These are phyloP conservation scores for Mylabris sibirica DNA, from an alignment of 2,888 invertebrate genomes.

Conservation along the genomic window DNA sequence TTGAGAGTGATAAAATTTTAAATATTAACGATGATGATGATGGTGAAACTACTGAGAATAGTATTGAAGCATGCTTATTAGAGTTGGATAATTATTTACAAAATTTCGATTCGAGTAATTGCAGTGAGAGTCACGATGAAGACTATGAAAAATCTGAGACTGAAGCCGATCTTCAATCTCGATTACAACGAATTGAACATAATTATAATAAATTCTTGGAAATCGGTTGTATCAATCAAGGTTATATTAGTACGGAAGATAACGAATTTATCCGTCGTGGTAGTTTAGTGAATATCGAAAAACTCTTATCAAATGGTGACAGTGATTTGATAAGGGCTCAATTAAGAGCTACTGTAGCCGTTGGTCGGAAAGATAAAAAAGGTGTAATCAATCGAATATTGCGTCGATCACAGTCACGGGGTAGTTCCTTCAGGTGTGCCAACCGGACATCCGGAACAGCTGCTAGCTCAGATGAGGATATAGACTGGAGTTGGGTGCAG, in stretches of 20 bases:
- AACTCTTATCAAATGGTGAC: slow-evolving; percentile 38
- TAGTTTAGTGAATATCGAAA: slow-evolving; percentile 42
- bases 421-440: slow-evolving; percentile 43
- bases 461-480: slow-evolving; percentile 51
- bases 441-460: slow-evolving; percentile 48
- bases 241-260: slow-evolving; percentile 45
- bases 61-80: slow-evolving; percentile 62
- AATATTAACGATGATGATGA: slow-evolving; percentile 47
- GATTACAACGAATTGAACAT: slow-evolving; percentile 49
- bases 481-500: slow-evolving; percentile 57
- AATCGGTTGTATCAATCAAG: slow-evolving; percentile 48
- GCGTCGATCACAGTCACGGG: slow-evolving; percentile 23
- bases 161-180: slow-evolving; percentile 42
- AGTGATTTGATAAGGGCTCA: slow-evolving; percentile 34
- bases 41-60: slow-evolving; percentile 31
- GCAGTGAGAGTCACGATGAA: slow-evolving; percentile 33
- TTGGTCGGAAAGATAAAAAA: slow-evolving; percentile 40
- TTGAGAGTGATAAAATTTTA: slow-evolving; percentile 55
- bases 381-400: slow-evolving; percentile 20
- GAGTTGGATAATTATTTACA: slow-evolving; percentile 66
- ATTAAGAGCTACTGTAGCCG: slow-evolving; percentile 42
- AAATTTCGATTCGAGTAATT: slow-evolving; percentile 56
- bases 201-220: slow-evolving; percentile 50
- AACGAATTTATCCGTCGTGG: slow-evolving; percentile 20
- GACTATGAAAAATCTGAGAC: slow-evolving; percentile 6